These are phyloP conservation scores for Augiades crinisus DNA, from an alignment of 2,888 invertebrate species.

Conservation along the genomic window DNA sequence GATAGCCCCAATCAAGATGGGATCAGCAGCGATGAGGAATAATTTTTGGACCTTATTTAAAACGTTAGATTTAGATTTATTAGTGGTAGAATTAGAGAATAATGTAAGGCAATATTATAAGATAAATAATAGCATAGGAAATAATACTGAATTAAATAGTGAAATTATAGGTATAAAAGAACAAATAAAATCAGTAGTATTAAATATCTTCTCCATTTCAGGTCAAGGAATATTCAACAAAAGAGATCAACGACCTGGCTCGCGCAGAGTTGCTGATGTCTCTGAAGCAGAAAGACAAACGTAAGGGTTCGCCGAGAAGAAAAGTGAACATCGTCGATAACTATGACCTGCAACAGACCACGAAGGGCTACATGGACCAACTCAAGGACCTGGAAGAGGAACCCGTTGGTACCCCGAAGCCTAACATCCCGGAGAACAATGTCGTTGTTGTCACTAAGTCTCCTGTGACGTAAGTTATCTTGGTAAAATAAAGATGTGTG, in stretches of 20 bases:
- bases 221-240: slow-evolving; percentile 68
- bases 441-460: slow-evolving; percentile 59
- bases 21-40: slow-evolving; percentile 28
- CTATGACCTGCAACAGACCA: slow-evolving; percentile 36
- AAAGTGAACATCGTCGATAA: slow-evolving; percentile 36
- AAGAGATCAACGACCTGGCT: slow-evolving; percentile 64
- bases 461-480: slow-evolving; percentile 47
- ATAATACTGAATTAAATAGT: not conserved
- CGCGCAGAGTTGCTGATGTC: slow-evolving; percentile 53
- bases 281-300: slow-evolving; percentile 48
- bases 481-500: too few relatives aligned
- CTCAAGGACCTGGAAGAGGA: slow-evolving; percentile 68
- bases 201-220: too few relatives aligned
- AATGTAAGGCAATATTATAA: too few relatives aligned
- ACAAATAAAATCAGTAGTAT: too few relatives aligned
- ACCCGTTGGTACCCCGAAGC: slow-evolving; percentile 58
- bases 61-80: slow-evolving; percentile 23
- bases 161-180: not conserved
- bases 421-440: slow-evolving; percentile 55
- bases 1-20: slow-evolving; percentile 2
- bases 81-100: slow-evolving; percentile 1
- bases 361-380: slow-evolving; percentile 48
- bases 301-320: slow-evolving; percentile 45
- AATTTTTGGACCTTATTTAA: slow-evolving; percentile 28
- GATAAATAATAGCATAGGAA: not conserved